phyloP scores from a whole-genome alignment of 2,113 vertebrate genomes.

The Cercocebus atys region DNA sequence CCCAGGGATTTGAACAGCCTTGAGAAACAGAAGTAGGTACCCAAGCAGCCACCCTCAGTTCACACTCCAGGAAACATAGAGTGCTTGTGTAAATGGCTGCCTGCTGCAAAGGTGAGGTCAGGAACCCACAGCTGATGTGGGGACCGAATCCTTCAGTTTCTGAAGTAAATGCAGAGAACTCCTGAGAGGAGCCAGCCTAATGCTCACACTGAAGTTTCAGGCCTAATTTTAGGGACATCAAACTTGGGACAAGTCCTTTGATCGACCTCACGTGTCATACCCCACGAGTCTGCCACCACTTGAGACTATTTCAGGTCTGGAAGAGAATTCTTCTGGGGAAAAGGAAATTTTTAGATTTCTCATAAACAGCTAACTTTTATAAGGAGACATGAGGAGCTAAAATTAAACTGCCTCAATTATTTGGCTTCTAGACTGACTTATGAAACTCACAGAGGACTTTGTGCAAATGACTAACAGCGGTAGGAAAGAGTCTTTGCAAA shows the following conservation, averaged over 20 bases:
- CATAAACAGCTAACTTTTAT: conserved; percentile 41
- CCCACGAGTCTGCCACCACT: not conserved
- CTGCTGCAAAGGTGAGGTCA: not conserved
- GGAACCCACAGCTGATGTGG: accelerated
- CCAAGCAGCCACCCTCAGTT: too few relatives aligned
- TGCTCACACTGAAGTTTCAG: not conserved
- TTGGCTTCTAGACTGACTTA: conserved; percentile 46
- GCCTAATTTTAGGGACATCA: not conserved
- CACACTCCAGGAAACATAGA: not conserved
- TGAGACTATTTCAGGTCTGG: conserved; percentile 12
- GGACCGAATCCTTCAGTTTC: not conserved
- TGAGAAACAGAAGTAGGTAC: not conserved
- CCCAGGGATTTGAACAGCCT: not conserved
- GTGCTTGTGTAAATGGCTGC: not conserved
- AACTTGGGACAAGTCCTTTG: conserved; percentile 1
- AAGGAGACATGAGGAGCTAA: conserved; percentile 62
- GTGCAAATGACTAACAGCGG: not conserved
- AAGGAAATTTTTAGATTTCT: conserved; percentile 48
- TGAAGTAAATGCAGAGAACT: not conserved
- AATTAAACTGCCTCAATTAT: conserved; percentile 65
- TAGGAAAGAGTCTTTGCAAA: not conserved
- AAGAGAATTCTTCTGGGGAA: conserved; percentile 41
- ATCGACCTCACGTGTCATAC: not conserved
- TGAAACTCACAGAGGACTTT: conserved; percentile 34
- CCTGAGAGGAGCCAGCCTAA: not conserved